Evolutionary conservation across 2,113 vertebrate genomes (phyloP).

Genomic region (Mormyrus lacerda): DNA sequence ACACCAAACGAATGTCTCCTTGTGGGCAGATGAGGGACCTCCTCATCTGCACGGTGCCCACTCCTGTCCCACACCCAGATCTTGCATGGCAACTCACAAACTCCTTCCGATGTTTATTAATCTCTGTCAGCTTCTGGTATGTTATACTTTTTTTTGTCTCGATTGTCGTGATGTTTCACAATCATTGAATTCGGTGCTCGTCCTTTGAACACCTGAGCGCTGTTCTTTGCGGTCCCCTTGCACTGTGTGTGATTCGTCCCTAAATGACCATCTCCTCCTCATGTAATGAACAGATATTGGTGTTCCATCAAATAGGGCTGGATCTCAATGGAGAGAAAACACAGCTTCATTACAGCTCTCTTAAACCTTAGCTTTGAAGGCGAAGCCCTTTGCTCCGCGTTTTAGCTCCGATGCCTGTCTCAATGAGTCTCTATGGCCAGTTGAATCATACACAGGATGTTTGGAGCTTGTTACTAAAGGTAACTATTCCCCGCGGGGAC

Average conservation of each 20-base stretch:
- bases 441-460: neutral
- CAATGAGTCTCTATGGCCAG: neutral
- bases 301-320: neutral
- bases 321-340: neutral
- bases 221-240: neutral
- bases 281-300: neutral
- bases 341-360: neutral
- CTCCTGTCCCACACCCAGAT: neutral
- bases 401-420: neutral
- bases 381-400: neutral
- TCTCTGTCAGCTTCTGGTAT: neutral
- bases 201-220: neutral
- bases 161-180: neutral
- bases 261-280: neutral
- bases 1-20: neutral
- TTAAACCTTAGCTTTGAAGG: neutral
- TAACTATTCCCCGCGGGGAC: neutral
- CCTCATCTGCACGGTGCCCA: neutral
- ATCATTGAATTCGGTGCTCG: neutral
- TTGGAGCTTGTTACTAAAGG: neutral
- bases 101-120: neutral
- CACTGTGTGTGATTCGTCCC: neutral
- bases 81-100: neutral
- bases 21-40: too few species aligned
- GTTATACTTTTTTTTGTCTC: neutral